Conservation (phyloP, 2,888 invertebrate species). For the Notocelia uddmanniana region DNA sequence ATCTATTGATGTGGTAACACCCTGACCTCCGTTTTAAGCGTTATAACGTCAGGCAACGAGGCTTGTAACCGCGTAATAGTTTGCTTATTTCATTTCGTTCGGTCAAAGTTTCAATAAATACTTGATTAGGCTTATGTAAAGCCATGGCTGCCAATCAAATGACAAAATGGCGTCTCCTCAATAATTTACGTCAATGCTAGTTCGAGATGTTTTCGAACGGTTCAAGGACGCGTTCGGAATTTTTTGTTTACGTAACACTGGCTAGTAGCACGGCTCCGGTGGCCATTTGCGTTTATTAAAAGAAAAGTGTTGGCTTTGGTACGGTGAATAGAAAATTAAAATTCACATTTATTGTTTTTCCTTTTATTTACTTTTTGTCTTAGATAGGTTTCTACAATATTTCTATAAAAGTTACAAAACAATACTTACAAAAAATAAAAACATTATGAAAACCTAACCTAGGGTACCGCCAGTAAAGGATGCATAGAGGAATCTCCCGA, state of each 20-base stretch:
- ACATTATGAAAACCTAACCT: too few relatives aligned
- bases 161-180: slow-evolving; percentile 33
- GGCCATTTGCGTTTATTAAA: not conserved
- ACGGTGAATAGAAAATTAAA: not conserved
- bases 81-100: not conserved
- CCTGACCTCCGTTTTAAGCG: too few relatives aligned
- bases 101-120: slow-evolving; percentile 16
- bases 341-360: too few relatives aligned
- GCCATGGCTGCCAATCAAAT: slow-evolving; percentile 26
- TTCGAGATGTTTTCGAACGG: slow-evolving; percentile 43
- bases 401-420: too few relatives aligned
- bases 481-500: too few relatives aligned
- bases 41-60: too few relatives aligned
- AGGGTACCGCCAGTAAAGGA: too few relatives aligned
- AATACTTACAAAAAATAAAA: too few relatives aligned
- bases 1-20: too few relatives aligned
- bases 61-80: too few relatives aligned
- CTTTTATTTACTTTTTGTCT: too few relatives aligned
- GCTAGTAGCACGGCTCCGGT: not conserved
- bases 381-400: too few relatives aligned
- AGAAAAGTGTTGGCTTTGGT: not conserved
- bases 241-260: slow-evolving; percentile 42
- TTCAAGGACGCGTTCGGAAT: slow-evolving; percentile 39
- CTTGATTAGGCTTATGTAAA: slow-evolving; percentile 18
- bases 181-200: slow-evolving; percentile 36